phyloP scores from a whole-genome alignment of 2,797 vertebrate species.

The Hydrocynus forskahlii region DNA sequence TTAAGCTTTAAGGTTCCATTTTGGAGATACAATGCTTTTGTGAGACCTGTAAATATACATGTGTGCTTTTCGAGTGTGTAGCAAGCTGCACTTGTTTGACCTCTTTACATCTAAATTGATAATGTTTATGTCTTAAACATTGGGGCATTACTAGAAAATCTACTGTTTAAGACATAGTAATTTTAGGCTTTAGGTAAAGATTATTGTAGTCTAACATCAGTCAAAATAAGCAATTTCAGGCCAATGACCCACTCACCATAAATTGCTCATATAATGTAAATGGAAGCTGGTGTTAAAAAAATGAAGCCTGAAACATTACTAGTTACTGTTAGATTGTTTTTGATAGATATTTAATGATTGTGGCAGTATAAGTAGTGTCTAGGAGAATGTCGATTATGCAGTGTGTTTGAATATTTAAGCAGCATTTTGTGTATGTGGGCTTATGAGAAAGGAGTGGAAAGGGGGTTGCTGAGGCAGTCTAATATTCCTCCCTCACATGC shows the following conservation, averaged over 20 bases:
- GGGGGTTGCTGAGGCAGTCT: not conserved
- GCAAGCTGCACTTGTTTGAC: not conserved
- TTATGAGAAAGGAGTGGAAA: constrained; percentile 18
- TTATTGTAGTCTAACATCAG: not conserved
- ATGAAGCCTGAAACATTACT: not conserved
- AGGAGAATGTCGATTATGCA: too few species aligned
- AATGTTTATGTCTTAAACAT: not conserved
- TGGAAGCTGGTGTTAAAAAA: not conserved
- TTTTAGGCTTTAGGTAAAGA: not conserved
- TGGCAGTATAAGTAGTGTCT: not conserved
- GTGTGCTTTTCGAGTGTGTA: not conserved
- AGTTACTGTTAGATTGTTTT: too few species aligned
- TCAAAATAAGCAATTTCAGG: not conserved
- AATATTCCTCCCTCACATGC: constrained; percentile 30
- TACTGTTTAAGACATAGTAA: not conserved
- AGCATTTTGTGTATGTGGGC: constrained; percentile 13
- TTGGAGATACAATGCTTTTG: too few species aligned
- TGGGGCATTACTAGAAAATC: not conserved
- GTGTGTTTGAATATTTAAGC: constrained; percentile 1
- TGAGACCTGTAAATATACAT: not conserved
- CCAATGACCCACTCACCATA: not conserved
- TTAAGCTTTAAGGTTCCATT: too few species aligned
- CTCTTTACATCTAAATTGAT: not conserved
- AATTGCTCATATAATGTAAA: not conserved
- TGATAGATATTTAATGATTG: not conserved